These are phyloP conservation scores for Tenthredo notha DNA, from an alignment of 2,888 invertebrate genomes.

Conservation along the genomic window DNA sequence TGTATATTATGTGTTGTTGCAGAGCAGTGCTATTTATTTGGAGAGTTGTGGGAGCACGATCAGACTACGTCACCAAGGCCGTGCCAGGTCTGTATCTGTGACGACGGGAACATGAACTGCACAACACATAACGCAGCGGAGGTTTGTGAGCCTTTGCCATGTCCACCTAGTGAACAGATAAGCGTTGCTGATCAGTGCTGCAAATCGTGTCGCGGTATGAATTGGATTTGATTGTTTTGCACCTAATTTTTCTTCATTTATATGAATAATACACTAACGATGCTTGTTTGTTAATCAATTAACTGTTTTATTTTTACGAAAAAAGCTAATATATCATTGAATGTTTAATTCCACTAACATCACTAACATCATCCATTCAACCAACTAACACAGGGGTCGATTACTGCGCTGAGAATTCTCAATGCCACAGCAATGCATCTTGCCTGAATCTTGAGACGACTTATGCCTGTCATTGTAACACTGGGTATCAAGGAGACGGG, in stretches of 20 bases:
- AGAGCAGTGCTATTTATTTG: constrained; percentile 87
- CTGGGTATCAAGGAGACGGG: constrained; percentile 94
- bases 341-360: constrained; percentile 51
- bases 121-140: constrained; percentile 85
- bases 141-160: constrained; percentile 88
- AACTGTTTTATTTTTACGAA: constrained; percentile 11
- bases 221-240: constrained; percentile 43
- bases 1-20: constrained; percentile 67
- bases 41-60: constrained; percentile 89
- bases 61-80: constrained; percentile 87
- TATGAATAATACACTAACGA: neutral
- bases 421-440: constrained; percentile 94
- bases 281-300: constrained; percentile 32
- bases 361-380: constrained; percentile 68
- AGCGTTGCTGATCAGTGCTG: constrained; percentile 93
- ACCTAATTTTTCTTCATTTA: constrained; percentile 31
- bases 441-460: constrained; percentile 95
- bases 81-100: constrained; percentile 91
- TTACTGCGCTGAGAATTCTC: constrained; percentile 93
- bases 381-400: constrained; percentile 85
- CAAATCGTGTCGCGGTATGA: constrained; percentile 91
- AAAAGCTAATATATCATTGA: constrained; percentile 41
- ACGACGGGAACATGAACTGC: constrained; percentile 91
- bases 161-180: constrained; percentile 88
- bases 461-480: constrained; percentile 94